A percentile compares a stretch with the other conserved stretches of the same genome.
These are phyloP conservation scores for Trachelipus rathkii DNA, from an alignment of 1,140 invertebrate genomes.

Conservation along the genomic window DNA sequence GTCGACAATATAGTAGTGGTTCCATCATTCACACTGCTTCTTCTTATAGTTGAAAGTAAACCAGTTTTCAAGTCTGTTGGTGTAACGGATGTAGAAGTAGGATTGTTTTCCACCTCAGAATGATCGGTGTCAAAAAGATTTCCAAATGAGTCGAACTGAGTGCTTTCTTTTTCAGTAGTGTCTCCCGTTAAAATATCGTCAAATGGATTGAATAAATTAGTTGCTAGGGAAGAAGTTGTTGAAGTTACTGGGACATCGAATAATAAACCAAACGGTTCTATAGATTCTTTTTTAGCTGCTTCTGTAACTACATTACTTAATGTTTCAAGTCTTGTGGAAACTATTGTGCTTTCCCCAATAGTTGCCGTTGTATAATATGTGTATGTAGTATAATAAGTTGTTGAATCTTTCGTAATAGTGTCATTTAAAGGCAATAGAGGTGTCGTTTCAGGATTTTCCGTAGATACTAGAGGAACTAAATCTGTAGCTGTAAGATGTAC, in stretches of 20 bases:
- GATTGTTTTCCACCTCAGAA: too few relatives aligned
- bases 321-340: slow-evolving; percentile 79
- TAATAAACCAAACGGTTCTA: slow-evolving; percentile 7
- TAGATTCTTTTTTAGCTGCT: not conserved
- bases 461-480: not conserved
- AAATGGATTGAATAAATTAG: too few relatives aligned
- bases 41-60: slow-evolving; percentile 67
- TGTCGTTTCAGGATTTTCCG: slow-evolving; percentile 3
- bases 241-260: not conserved
- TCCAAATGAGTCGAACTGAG: too few relatives aligned
- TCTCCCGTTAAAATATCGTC: too few relatives aligned
- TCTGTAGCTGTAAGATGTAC: slow-evolving; percentile 32
- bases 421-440: slow-evolving; percentile 8
- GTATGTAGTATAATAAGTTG: slow-evolving; percentile 80
- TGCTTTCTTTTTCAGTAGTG: too few relatives aligned
- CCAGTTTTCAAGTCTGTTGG: slow-evolving; percentile 57
- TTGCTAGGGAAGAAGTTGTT: not conserved
- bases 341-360: slow-evolving; percentile 70
- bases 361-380: slow-evolving; percentile 90
- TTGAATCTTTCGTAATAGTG: slow-evolving; percentile 26
- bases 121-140: too few relatives aligned
- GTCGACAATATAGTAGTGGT: slow-evolving; percentile 64
- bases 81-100: too few relatives aligned
- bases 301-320: slow-evolving; percentile 69
- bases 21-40: slow-evolving; percentile 62